Evolutionary conservation across 2,113 vertebrate species (phyloP), one percentile per base, ranked within the genome.

Genomic region (Tiliqua scincoides): DNA sequence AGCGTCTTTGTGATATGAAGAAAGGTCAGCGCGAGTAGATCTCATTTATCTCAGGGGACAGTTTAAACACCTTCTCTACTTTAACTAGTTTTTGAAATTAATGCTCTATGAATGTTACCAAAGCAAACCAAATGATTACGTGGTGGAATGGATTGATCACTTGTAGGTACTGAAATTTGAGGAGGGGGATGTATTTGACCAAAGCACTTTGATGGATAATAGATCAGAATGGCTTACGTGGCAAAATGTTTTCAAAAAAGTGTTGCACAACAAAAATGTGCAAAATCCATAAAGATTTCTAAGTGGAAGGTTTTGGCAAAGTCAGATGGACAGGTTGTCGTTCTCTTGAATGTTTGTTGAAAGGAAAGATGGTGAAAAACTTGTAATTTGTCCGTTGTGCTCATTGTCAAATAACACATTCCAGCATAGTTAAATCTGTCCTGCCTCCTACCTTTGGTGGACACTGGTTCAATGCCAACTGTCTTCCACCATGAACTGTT

Each of bases 51-150:
- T 97, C 88, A 4, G 74, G 40, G n/a, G 84, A 7, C 83, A 0
- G 85, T 95, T 96, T 94, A 94, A 96, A 96, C 94, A 95, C 96
- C 96, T 96, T 95, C 96, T 95, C 94, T 93, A 95, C 93, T 94
- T 94, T 96, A 97, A 95, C 93, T 92, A 35, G 68, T 21, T 93
- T 95, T 94, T 93, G 91, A 96, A 97, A 96, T 96, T 95, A 96
- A 97, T 97, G 96, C 95, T 96, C 96, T 92, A 92, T 88, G 67
- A 94, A 96, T 94, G 85, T 95, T 95, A 95, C 94, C 91, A 91
- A 93, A 95, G 96, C 94, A 94, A 95, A 92, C 94, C 62, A 88
- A 94, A 95, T 95, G 95, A 96, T 96, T 95, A 95, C 65, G 88
- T 91, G 88, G 91, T 89, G 93, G 88, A 82, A 86, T 92, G 95